Evolutionary conservation across 2,113 vertebrate species (phyloP).

Genomic region (Okapia johnstoni): DNA sequence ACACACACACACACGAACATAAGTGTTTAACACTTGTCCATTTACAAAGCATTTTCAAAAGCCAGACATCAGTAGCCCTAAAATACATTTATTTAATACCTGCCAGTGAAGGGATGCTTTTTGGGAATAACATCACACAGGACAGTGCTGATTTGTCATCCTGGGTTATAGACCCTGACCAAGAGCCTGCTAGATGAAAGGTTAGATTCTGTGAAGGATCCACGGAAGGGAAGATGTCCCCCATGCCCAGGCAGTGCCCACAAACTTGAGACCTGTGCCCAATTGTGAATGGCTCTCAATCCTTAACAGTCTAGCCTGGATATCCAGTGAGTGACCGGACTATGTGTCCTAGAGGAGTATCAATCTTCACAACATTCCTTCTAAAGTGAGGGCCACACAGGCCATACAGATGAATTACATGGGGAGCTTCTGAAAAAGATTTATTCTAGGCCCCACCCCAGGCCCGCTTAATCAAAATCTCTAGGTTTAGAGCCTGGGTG

Average conservation of each 20-base stretch:
- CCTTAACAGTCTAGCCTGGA: neutral
- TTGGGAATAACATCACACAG: neutral
- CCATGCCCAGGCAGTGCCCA: neutral
- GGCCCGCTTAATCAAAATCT: neutral
- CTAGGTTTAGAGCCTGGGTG: neutral
- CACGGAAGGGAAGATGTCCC: neutral
- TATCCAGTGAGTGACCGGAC: neutral
- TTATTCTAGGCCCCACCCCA: neutral
- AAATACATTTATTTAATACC: neutral
- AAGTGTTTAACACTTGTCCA: neutral
- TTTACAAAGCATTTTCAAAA: constrained; percentile 31
- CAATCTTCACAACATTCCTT: neutral
- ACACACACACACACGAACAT: neutral
- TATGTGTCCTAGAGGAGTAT: neutral
- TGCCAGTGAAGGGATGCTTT: neutral
- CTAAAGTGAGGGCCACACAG: neutral
- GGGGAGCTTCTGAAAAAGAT: neutral
- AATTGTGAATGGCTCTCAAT: neutral
- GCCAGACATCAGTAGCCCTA: neutral
- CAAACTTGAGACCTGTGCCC: neutral
- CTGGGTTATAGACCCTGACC: neutral
- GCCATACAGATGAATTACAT: neutral
- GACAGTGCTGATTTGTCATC: neutral
- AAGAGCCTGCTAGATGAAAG: neutral
- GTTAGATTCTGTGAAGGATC: neutral